These are phyloP conservation scores for Nemotelus pantherinus DNA, from an alignment of 2,888 invertebrate genomes.

Conservation along the genomic window DNA sequence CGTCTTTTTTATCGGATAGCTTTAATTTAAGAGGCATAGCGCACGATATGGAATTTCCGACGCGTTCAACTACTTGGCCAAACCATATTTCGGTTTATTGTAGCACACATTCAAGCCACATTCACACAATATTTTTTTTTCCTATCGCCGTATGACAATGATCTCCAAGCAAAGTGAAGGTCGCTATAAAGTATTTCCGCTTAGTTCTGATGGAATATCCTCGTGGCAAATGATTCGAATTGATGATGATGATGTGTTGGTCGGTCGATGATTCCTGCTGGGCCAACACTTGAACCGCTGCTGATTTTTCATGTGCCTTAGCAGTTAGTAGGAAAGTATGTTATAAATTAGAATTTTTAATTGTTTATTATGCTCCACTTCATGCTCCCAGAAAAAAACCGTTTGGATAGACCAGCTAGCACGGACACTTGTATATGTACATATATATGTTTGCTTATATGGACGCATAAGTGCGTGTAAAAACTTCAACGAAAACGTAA, in stretches of 20 bases:
- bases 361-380: too few species aligned
- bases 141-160: constrained; percentile 25
- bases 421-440: too few species aligned
- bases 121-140: constrained; percentile 1
- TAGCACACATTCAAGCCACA: background rate
- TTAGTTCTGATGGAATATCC: constrained; percentile 22
- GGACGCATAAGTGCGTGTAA: too few species aligned
- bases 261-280: background rate
- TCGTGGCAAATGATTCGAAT: constrained; percentile 15
- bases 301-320: constrained; percentile 10
- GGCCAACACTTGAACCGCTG: constrained; percentile 1
- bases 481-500: too few species aligned
- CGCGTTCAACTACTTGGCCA: constrained; percentile 30
- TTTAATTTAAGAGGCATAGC: constrained; percentile 36
- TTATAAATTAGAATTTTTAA: too few species aligned
- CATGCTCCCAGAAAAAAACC: too few species aligned
- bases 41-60: constrained; percentile 42
- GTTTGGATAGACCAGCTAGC: too few species aligned
- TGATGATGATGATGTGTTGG: background rate
- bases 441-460: too few species aligned
- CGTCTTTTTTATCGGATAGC: constrained; percentile 8
- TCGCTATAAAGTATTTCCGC: constrained; percentile 38
- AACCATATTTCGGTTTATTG: constrained; percentile 20
- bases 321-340: too few species aligned
- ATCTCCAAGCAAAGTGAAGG: constrained; percentile 26